Percentiles rank a stretch among this genome's conserved stretches.
Conservation (phyloP, 1,140 invertebrate genomes). For the Cephus cinctus region DNA sequence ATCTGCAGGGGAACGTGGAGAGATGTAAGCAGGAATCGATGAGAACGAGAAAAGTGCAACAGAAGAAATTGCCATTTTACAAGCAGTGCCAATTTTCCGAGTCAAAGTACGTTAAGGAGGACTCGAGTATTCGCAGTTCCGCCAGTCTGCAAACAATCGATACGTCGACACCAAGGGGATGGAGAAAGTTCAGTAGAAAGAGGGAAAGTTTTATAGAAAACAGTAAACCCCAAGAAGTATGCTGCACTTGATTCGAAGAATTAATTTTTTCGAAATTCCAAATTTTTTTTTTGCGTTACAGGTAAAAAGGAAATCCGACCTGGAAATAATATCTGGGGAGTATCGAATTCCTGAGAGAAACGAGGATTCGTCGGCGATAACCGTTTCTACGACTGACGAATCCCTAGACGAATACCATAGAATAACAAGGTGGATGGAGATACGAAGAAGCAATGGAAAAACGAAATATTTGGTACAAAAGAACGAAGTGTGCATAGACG, state of each 20-base stretch:
- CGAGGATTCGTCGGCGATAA: conserved; percentile 26
- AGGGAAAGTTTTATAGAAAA: conserved; percentile 7
- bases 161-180: not conserved
- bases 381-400: conserved; percentile 14
- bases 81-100: no score
- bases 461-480: conserved; percentile 12
- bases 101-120: no score
- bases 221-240: no score
- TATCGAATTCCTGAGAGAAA: conserved; percentile 11
- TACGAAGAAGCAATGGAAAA: conserved; percentile 9
- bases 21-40: conserved; percentile 8
- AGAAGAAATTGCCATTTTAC: no score
- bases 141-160: not conserved
- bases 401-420: conserved; percentile 10
- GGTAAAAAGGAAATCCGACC: not conserved
- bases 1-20: conserved; percentile 24
- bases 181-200: conserved; percentile 7
- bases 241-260: no score
- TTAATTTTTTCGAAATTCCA: no score
- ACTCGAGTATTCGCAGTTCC: not conserved
- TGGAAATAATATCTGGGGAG: not conserved
- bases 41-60: conserved; percentile 8
- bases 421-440: conserved; percentile 12
- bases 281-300: not conserved
- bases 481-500: not conserved